A percentile compares a stretch with the other conserved stretches of the same genome.
phyloP scores from a whole-genome alignment of 2,888 invertebrate genomes.

The Alentia gelatinosa region DNA sequence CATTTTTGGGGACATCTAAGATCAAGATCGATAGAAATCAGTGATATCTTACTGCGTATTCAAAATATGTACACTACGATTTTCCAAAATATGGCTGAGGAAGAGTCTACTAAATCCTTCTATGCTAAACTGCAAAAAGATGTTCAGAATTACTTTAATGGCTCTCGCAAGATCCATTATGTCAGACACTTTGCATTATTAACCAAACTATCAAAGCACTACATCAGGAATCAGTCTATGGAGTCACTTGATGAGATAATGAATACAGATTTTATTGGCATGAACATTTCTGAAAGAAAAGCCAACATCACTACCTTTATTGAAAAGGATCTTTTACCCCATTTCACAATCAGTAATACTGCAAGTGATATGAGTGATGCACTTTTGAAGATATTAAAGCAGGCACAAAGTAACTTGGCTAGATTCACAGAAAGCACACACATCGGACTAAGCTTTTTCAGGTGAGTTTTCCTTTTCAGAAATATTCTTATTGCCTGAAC shows the following conservation, averaged over 20 bases:
- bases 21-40: background rate
- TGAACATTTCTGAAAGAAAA: background rate
- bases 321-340: background rate
- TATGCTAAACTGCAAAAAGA: background rate
- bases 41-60: background rate
- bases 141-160: background rate
- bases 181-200: background rate
- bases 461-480: slow-evolving; percentile 33
- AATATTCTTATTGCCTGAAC: too few species aligned
- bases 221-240: background rate
- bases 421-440: background rate
- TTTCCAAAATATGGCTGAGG: background rate
- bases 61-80: background rate
- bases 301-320: background rate
- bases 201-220: background rate
- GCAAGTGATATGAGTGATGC: background rate
- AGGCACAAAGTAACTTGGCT: background rate
- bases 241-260: background rate
- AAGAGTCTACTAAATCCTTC: background rate
- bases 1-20: background rate
- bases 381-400: background rate
- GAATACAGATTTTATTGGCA: background rate
- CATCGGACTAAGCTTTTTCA: background rate
- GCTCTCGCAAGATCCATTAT: background rate
- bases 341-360: background rate